Conservation (phyloP, 2,888 invertebrate species). For the Synergus umbraculus region DNA sequence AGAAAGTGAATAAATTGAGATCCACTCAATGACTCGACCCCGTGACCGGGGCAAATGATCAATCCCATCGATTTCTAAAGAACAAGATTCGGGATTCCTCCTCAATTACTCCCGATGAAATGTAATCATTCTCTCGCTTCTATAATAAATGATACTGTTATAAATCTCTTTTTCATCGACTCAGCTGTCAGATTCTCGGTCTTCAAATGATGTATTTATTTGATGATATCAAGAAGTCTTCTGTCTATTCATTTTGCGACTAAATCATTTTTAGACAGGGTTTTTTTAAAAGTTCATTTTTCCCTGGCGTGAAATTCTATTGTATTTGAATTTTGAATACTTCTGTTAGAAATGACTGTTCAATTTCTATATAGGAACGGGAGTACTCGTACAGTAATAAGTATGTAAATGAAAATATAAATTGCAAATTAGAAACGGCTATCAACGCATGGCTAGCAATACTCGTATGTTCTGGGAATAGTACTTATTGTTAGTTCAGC, state of each 20-base stretch:
- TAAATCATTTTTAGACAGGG: too few species aligned
- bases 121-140: not conserved
- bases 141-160: not conserved
- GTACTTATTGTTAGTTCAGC: not conserved
- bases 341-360: not conserved
- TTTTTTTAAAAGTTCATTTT: not conserved
- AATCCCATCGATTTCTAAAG: conserved; percentile 33
- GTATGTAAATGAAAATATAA: conserved; percentile 1
- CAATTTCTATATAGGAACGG: not conserved
- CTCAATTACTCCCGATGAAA: not conserved
- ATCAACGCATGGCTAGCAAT: not conserved
- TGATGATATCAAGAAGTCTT: not conserved
- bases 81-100: not conserved
- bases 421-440: conserved; percentile 1
- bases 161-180: not conserved
- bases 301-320: not conserved
- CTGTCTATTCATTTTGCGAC: too few species aligned
- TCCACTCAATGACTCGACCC: conserved; percentile 48
- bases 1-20: conserved; percentile 63
- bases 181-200: not conserved
- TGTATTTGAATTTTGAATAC: not conserved
- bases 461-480: not conserved
- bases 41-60: conserved; percentile 46
- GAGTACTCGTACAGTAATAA: not conserved
- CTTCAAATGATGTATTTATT: not conserved